Evolutionary conservation across 1,140 invertebrate genomes (phyloP).

Genomic region (Zaprionus ornatus): DNA sequence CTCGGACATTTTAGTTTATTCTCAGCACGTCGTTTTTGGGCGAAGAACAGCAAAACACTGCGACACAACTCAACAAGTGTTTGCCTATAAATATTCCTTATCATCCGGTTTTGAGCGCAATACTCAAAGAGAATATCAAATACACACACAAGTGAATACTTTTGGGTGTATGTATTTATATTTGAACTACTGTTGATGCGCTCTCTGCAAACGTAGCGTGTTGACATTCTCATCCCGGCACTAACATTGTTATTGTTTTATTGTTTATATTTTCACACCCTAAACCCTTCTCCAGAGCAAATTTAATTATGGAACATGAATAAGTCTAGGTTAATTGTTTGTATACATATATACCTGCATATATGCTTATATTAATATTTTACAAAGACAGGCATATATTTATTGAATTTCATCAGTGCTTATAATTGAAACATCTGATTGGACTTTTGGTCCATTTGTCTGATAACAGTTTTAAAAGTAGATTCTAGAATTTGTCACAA

Average conservation of each 20-base stretch:
- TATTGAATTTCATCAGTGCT: neutral
- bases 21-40: slow-evolving; percentile 35
- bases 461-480: neutral
- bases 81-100: slow-evolving; percentile 6
- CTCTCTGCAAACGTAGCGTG: neutral
- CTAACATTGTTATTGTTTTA: neutral
- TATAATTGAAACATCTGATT: neutral
- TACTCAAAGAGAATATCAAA: slow-evolving; percentile 1
- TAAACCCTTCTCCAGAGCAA: neutral
- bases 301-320: neutral
- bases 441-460: neutral
- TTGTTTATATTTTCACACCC: neutral
- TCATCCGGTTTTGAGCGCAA: slow-evolving; percentile 11
- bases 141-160: neutral
- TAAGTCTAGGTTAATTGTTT: neutral
- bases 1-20: slow-evolving; percentile 43
- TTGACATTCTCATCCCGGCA: neutral
- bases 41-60: slow-evolving; percentile 43
- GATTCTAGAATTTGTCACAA: neutral
- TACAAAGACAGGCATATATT: neutral
- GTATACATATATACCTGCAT: neutral
- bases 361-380: neutral
- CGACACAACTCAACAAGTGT: neutral
- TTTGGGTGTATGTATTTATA: neutral
- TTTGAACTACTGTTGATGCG: neutral